Base-by-base conservation (phyloP, 2,888 invertebrate species). In the Busseola fusca region DNA sequence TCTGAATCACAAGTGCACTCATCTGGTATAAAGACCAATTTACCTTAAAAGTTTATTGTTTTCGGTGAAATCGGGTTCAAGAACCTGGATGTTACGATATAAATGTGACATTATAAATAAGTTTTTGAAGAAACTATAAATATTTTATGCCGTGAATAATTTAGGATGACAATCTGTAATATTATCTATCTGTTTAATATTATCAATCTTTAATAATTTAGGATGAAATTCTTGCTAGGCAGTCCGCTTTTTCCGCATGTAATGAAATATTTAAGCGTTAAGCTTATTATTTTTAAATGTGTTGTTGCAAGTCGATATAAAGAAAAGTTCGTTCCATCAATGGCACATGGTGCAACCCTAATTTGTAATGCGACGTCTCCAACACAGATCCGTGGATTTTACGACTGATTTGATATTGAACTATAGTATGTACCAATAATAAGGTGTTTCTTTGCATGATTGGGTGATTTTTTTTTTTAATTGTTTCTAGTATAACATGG, bases 1-100 rank as follows among this genome's bases (percentile, higher is more conserved):
- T 71, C 52, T 54, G 76, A 71, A 72, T 84, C 37, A 25, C n/a
- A 52, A 74, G 21, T 37, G 3, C 58, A 59, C 16, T 27, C 62
- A 58, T 59, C 54, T 74, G 56, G 63, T 21, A 5, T 75, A n/a
- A 27, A 25, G 27, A 48, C 10, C 40, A 58, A 48, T 54, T 57
- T 50, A 63, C 14, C 27, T 34, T 54, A 50, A 62, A 50, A n/a
- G 3, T 42, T 56, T 42, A 21, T 50, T 50, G 30, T 54, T 60
- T 56, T 30, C 3, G 21, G 14, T 52, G 9, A 40, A 27, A 34
- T 58, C 37, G 16, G 62, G 52, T 58, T 66, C 45, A 59, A 42
- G 34, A 34, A 58, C 54, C 7, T 40, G 30, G 3, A 25, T 1
- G 5, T n/a, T 45, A 34, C 40, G 37, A 50, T 54, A 27, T 48